phyloP scores from a whole-genome alignment of 2,888 invertebrate genomes.

The Perithous albicinctus region DNA sequence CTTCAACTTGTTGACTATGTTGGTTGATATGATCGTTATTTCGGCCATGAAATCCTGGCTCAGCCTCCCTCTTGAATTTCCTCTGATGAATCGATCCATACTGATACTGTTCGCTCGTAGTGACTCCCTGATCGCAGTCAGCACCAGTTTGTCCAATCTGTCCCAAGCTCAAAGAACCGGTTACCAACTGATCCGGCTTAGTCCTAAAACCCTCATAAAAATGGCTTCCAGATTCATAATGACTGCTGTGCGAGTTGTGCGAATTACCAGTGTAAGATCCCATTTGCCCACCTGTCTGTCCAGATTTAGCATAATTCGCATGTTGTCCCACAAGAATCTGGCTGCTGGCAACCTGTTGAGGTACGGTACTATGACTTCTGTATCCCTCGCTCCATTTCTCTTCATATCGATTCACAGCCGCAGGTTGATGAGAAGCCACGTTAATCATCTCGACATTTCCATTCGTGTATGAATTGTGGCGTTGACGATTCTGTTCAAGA shows the following conservation, averaged over 20 bases:
- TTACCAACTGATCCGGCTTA: conserved; percentile 55
- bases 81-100: conserved; percentile 56
- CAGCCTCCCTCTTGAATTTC: conserved; percentile 72
- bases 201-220: conserved; percentile 47
- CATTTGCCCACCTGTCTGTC: conserved; percentile 1
- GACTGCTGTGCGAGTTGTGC: conserved; percentile 26
- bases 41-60: conserved; percentile 70
- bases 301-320: conserved; percentile 24
- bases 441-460: conserved; percentile 27
- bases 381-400: conserved; percentile 72
- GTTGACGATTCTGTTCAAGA: not conserved
- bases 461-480: conserved; percentile 50
- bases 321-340: conserved; percentile 9
- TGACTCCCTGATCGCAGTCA: conserved; percentile 68
- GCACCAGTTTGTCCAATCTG: conserved; percentile 52
- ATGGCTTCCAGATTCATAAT: conserved; percentile 40
- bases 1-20: conserved; percentile 67
- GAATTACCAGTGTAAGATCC: conserved; percentile 1
- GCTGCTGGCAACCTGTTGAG: conserved; percentile 34
- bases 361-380: conserved; percentile 48
- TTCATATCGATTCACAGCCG: conserved; percentile 64
- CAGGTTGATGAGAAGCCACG: conserved; percentile 32
- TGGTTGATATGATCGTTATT: conserved; percentile 53
- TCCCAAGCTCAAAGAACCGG: conserved; percentile 62
- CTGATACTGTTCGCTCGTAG: conserved; percentile 42